Percentiles rank a stretch among this genome's conserved stretches.
These are phyloP conservation scores for Sogatella furcifera DNA, from an alignment of 1,140 invertebrate genomes.

Conservation along the genomic window DNA sequence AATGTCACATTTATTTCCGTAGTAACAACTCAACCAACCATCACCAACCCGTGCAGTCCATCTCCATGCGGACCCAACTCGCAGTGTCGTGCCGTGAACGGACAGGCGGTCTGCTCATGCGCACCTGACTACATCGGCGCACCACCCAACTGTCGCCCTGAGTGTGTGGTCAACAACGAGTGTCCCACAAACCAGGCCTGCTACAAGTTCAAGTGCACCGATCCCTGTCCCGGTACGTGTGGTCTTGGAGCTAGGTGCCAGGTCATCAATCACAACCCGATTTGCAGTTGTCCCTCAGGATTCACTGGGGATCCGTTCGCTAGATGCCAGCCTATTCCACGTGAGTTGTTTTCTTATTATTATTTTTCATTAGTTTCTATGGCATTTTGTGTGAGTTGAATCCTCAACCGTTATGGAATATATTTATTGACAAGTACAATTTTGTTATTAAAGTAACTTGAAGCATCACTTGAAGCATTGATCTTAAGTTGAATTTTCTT, in stretches of 20 bases:
- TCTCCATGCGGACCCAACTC: constrained; percentile 73
- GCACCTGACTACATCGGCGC: constrained; percentile 54
- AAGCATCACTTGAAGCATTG: too few relatives aligned
- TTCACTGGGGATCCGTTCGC: constrained; percentile 37
- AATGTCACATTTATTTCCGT: constrained; percentile 19
- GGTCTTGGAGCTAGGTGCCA: constrained; percentile 42
- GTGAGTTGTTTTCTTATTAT: too few relatives aligned
- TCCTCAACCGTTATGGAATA: too few relatives aligned
- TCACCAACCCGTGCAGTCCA: constrained; percentile 54
- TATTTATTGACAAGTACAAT: too few relatives aligned
- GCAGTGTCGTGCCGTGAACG: constrained; percentile 47
- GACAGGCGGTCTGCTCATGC: constrained; percentile 58
- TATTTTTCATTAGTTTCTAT: too few relatives aligned
- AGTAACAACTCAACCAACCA: constrained; percentile 28
- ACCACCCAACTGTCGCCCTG: constrained; percentile 61
- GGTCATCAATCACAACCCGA: constrained; percentile 37
- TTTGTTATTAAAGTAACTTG: too few relatives aligned
- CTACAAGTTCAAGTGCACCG: constrained; percentile 42
- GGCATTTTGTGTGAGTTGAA: too few relatives aligned
- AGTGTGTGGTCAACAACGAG: constrained; percentile 66
- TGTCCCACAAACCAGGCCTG: constrained; percentile 52
- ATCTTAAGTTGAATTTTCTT: too few relatives aligned
- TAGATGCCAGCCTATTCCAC: constrained; percentile 28
- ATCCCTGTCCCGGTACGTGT: constrained; percentile 47
- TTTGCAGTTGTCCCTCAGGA: constrained; percentile 35